Base-by-base conservation (phyloP, 2,797 vertebrate species). In the Halcyon badia region DNA sequence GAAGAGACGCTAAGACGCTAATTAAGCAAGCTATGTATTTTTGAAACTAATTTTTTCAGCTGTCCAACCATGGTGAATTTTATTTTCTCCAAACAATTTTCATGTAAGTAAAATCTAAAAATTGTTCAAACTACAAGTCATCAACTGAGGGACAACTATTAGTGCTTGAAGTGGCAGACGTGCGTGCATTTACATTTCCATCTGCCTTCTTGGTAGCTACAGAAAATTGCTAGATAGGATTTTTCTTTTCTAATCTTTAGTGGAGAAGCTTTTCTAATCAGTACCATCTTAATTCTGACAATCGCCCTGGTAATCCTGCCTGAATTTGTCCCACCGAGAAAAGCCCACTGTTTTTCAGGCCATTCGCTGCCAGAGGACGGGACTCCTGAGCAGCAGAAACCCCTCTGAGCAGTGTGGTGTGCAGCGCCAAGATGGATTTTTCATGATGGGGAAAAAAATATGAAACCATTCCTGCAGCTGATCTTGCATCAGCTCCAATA, bases 81-180 rank as follows among this genome's bases (percentile, higher is more conserved):
- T 68, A 78, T 80, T 94, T 90, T 87, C 65, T 82, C 48, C 24
- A 42, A 95, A 92, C 21, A 39, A 57, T 82, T 82, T 94, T 89
- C 60, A 71, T 13, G n/a, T 65, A 90, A 95, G 64, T 78, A 94
- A 89, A 94, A 89, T 71, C 57, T 81, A 89, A 77, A 95, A 93
- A 89, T 73, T 60, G 62, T 87, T 95, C n/a, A 26, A 93, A 83
- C 57, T 64, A 89, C 70, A 73, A 94, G 57, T 61, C 88, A 77
- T 83, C 86, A 92, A 44, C 33, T 5, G 56, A 79, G 70, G 90
- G 56, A 88, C 88, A 89, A 87, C 94, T 80, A 73, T 62, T 79
- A 89, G 78, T 37, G 58, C 60, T 90, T 1, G 0, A 85, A 89
- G 54, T 25, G n/a, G 86, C 89, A 94, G 94, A 89, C 92, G 90